phyloP scores from a whole-genome alignment of 2,113 vertebrate genomes.

The Prochilodus magdalenae region DNA sequence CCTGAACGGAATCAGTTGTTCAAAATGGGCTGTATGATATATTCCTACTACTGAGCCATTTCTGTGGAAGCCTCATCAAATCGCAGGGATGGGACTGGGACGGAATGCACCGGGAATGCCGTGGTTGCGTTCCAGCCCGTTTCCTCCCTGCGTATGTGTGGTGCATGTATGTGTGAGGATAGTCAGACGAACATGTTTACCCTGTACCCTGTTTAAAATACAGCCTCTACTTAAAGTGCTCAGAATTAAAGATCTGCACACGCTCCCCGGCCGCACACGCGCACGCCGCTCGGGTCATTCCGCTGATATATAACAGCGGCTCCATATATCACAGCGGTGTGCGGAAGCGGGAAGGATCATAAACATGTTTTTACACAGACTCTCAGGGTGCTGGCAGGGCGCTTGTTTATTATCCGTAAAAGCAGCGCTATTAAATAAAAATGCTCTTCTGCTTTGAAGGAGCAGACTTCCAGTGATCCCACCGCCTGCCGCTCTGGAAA shows the following conservation, averaged over 20 bases:
- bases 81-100: too few relatives aligned
- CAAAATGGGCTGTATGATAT: too few relatives aligned
- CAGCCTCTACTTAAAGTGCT: not conserved
- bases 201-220: not conserved
- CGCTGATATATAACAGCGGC: not conserved
- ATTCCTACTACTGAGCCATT: too few relatives aligned
- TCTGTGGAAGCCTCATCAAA: too few relatives aligned
- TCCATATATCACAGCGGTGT: conserved; percentile 31
- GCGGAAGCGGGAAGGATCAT: conserved; percentile 36
- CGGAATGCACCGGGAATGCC: too few relatives aligned
- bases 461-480: not conserved
- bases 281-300: not conserved
- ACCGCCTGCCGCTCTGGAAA: not conserved
- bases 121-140: too few relatives aligned
- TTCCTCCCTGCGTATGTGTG: too few relatives aligned
- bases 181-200: not conserved
- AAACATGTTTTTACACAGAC: conserved; percentile 46
- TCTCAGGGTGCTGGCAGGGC: conserved; percentile 26
- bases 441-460: not conserved
- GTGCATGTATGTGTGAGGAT: too few relatives aligned
- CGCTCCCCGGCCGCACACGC: not conserved
- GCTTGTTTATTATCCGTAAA: conserved; percentile 51
- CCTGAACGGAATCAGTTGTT: too few relatives aligned
- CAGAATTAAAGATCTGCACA: not conserved
- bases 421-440: conserved; percentile 55